A percentile compares a stretch with the other conserved stretches of the same genome.
Evolutionary conservation across 2,113 vertebrate genomes (phyloP).

Genomic region (Salvelinus alpinus): DNA sequence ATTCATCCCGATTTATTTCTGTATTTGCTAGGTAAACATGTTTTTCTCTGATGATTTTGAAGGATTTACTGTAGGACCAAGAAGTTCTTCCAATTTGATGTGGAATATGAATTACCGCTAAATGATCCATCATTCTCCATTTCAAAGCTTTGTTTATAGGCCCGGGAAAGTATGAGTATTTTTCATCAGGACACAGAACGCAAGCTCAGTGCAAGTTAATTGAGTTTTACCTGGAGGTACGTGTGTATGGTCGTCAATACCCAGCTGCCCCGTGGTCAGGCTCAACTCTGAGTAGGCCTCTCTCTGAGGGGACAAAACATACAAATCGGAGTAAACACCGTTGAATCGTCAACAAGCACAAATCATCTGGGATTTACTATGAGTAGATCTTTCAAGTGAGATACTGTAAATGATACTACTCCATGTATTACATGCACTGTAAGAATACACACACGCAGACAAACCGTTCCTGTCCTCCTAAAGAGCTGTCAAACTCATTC

Average conservation of each 20-base stretch:
- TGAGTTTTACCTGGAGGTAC: conserved; percentile 83
- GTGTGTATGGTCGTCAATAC: conserved; percentile 90
- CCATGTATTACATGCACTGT: too few species aligned
- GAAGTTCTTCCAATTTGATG: background rate
- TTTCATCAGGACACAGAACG: background rate
- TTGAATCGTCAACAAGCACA: background rate
- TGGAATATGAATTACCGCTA: too few species aligned
- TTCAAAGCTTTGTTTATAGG: background rate
- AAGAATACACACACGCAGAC: too few species aligned
- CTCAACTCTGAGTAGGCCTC: conserved; percentile 85
- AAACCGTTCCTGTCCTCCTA: too few species aligned
- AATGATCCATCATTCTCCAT: background rate
- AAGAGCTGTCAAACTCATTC: too few species aligned
- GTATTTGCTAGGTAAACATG: background rate
- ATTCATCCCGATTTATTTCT: background rate
- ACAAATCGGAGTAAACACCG: background rate
- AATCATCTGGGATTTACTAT: too few species aligned
- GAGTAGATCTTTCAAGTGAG: too few species aligned
- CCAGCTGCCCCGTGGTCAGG: conserved; percentile 85
- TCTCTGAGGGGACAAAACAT: conserved; percentile 71
- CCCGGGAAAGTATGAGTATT: background rate
- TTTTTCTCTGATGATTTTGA: too few species aligned
- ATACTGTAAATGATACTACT: too few species aligned
- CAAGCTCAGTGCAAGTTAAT: background rate
- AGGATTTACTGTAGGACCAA: background rate